Conservation (phyloP, 2,797 vertebrate genomes). For the Huso huso region DNA sequence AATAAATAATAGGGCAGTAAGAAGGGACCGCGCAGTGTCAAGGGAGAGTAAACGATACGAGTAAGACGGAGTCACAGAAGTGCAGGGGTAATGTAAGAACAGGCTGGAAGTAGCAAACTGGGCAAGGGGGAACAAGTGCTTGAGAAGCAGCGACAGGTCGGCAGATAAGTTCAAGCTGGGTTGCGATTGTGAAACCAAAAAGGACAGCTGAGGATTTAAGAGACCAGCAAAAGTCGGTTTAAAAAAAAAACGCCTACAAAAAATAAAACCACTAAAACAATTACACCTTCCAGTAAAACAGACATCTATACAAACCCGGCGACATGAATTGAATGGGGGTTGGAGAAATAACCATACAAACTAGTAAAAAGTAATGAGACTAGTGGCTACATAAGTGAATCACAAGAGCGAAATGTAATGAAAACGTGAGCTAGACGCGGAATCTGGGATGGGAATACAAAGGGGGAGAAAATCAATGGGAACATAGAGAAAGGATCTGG, state of each 20-base stretch:
- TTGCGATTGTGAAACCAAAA: no score
- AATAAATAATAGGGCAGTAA: not conserved
- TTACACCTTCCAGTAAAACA: slow-evolving; percentile 59
- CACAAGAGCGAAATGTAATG: slow-evolving; percentile 25
- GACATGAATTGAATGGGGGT: slow-evolving; percentile 34
- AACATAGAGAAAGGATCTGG: slow-evolving; percentile 31
- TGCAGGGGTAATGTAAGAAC: slow-evolving; percentile 12
- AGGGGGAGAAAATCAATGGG: slow-evolving; percentile 31
- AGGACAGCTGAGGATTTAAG: no score
- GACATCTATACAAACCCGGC: slow-evolving; percentile 45
- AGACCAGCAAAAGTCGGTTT: slow-evolving; percentile 24
- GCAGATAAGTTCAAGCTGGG: no score
- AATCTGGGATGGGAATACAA: slow-evolving; percentile 10
- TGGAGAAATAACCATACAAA: slow-evolving; percentile 32
- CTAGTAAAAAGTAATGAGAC: slow-evolving; percentile 33
- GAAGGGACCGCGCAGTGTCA: slow-evolving; percentile 16
- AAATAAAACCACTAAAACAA: slow-evolving; percentile 35
- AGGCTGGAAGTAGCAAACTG: slow-evolving; percentile 12
- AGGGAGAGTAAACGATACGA: not conserved
- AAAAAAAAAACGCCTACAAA: slow-evolving; percentile 40
- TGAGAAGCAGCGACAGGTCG: not conserved
- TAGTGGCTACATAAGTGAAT: slow-evolving; percentile 32
- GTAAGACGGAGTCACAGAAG: not conserved
- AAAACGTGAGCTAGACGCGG: slow-evolving; percentile 21
- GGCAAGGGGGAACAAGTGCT: slow-evolving; percentile 2